A percentile compares a stretch with the other conserved stretches of the same genome.
phyloP scores from a whole-genome alignment of 2,113 vertebrate genomes.

The Coreoperca whiteheadi region DNA sequence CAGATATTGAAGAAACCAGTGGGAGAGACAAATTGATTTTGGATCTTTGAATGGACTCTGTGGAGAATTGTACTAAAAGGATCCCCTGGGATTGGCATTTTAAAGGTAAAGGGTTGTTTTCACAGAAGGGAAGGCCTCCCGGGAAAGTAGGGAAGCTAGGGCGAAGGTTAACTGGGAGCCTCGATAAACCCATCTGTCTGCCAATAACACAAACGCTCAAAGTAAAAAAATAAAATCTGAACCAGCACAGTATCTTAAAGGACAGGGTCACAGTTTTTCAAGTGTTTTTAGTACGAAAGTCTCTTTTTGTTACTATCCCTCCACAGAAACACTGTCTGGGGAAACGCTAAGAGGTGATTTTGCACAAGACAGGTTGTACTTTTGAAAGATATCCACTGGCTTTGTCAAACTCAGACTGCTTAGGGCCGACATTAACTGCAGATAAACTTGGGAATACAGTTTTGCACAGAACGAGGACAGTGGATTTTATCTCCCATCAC shows the following conservation, averaged over 20 bases:
- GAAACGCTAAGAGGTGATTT: background rate
- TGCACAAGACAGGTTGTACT: background rate
- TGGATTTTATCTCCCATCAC: background rate
- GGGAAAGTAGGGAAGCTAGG: background rate
- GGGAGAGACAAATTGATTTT: conserved; percentile 29
- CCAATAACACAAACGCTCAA: background rate
- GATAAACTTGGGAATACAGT: too few species aligned
- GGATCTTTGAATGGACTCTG: background rate
- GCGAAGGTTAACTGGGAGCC: background rate
- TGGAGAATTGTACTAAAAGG: conserved; percentile 1
- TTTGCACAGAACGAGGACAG: background rate
- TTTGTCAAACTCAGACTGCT: background rate
- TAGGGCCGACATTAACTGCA: too few species aligned
- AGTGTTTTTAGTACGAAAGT: background rate
- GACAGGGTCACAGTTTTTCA: too few species aligned
- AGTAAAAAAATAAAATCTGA: background rate
- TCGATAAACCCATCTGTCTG: background rate
- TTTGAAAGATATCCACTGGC: too few species aligned
- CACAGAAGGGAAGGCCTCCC: background rate
- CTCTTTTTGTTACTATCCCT: too few species aligned
- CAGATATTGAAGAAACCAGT: conserved; percentile 4
- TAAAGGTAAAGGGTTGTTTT: background rate
- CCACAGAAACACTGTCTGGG: background rate
- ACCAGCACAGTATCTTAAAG: too few species aligned
- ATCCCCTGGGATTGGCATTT: background rate